These are phyloP conservation scores for Uropsilus gracilis DNA, from an alignment of 2,113 vertebrate genomes.

Conservation along the genomic window DNA sequence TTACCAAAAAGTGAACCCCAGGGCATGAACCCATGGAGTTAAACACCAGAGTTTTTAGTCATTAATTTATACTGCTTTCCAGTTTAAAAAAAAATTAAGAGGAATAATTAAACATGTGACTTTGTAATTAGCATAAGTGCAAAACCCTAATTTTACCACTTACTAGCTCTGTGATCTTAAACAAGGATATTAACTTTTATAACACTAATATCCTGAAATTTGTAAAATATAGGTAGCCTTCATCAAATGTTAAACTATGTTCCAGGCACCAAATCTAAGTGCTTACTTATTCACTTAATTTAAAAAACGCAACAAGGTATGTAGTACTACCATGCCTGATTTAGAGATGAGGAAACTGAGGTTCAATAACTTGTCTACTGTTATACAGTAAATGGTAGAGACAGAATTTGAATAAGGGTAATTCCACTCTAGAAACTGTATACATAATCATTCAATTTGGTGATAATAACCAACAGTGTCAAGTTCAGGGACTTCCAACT, in stretches of 20 bases:
- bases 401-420: neutral
- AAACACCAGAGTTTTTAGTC: neutral
- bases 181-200: neutral
- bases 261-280: neutral
- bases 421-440: neutral
- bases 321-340: neutral
- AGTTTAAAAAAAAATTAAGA: neutral
- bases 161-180: neutral
- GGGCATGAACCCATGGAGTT: neutral
- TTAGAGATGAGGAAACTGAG: neutral
- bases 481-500: neutral
- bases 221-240: constrained; percentile 3
- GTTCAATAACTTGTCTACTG: neutral
- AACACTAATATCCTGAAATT: neutral
- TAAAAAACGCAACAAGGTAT: neutral
- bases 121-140: neutral
- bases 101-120: neutral
- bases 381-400: neutral
- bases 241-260: neutral
- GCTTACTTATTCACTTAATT: constrained; percentile 22
- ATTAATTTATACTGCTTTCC: neutral
- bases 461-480: constrained; percentile 5
- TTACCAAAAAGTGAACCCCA: neutral
- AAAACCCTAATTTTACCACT: neutral
- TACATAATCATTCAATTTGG: neutral